These are phyloP conservation scores for Microtus californicus DNA, from an alignment of 2,797 vertebrate species.

Conservation along the genomic window DNA sequence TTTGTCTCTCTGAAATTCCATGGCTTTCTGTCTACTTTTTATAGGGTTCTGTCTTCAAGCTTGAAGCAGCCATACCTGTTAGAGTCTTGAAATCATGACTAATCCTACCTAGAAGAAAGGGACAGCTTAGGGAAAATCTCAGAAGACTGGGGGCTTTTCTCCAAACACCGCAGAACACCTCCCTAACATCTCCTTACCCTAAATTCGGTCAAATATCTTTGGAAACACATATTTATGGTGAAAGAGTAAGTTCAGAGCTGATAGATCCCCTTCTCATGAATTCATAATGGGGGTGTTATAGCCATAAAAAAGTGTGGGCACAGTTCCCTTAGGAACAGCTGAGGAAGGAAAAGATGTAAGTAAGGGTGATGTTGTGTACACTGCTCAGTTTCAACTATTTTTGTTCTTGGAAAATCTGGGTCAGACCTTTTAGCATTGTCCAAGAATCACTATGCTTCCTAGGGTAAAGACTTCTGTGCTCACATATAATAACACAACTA, in stretches of 20 bases:
- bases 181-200: not conserved
- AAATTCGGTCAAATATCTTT: not conserved
- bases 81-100: not conserved
- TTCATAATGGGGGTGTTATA: not conserved
- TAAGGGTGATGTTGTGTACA: fast-evolving
- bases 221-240: not conserved
- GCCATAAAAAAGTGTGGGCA: not conserved
- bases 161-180: not conserved
- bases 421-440: not conserved
- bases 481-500: not conserved
- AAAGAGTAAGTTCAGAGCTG: not conserved
- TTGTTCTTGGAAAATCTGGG: not conserved
- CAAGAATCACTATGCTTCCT: not conserved
- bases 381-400: not conserved
- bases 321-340: not conserved
- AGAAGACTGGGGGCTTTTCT: not conserved
- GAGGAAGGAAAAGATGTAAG: fast-evolving
- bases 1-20: not conserved
- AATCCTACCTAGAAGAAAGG: not conserved
- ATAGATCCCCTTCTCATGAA: not conserved
- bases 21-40: not conserved
- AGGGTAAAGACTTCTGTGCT: not conserved
- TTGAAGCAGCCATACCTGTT: not conserved
- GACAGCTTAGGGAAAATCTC: not conserved
- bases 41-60: not conserved